Percentiles rank a stretch among this genome's conserved stretches.
Conservation (phyloP, 2,113 vertebrate genomes). For the Etia nguti region DNA sequence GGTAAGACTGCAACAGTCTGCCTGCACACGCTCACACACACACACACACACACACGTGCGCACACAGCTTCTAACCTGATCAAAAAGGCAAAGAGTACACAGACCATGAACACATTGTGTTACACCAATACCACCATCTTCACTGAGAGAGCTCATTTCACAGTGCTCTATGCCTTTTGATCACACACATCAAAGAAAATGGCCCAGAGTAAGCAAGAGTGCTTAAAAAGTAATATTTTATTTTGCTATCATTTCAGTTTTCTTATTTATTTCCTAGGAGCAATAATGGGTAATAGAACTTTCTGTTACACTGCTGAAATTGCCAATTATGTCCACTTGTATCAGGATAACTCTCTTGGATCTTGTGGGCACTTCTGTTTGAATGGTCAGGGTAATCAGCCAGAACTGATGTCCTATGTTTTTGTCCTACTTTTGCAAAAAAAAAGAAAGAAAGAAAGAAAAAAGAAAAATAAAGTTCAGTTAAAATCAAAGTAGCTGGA, state of each 20-base stretch:
- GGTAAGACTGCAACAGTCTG: conserved; percentile 39
- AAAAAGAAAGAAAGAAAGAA: neutral
- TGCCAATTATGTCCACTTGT: neutral
- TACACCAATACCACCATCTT: conserved; percentile 9
- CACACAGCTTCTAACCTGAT: conserved; percentile 6
- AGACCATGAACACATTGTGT: conserved; percentile 25
- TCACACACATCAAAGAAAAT: conserved; percentile 42
- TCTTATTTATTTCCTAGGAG: conserved; percentile 2
- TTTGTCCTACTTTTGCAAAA: conserved; percentile 15
- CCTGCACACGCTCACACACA: neutral
- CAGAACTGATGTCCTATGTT: conserved; percentile 28
- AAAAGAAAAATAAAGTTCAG: neutral
- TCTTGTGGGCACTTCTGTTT: conserved; percentile 23
- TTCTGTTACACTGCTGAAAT: neutral
- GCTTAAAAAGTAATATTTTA: conserved; percentile 2
- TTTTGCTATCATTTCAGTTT: conserved; percentile 14
- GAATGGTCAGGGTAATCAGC: conserved; percentile 36
- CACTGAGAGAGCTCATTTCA: conserved; percentile 28
- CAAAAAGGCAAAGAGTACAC: conserved; percentile 13
- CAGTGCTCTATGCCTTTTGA: conserved; percentile 44
- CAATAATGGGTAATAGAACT: neutral
- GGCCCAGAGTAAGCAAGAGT: conserved; percentile 9
- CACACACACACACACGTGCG: neutral
- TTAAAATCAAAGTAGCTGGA: neutral
- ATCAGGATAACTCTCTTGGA: neutral